phyloP scores from a whole-genome alignment of 2,888 invertebrate genomes.

The Asteroscopus sphinx region DNA sequence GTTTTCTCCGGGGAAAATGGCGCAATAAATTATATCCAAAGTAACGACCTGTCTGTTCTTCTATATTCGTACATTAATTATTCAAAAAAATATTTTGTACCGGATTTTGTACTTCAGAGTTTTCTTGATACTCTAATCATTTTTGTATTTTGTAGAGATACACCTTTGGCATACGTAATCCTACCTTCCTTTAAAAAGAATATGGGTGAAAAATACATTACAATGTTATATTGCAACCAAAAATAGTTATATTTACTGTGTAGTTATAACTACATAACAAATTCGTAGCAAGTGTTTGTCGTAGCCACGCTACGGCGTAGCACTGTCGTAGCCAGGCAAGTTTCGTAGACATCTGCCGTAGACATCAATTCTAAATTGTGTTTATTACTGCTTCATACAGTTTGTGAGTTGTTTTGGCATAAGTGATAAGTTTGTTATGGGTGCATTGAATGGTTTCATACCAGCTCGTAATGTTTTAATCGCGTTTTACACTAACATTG shows the following conservation, averaged over 20 bases:
- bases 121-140: too few relatives aligned
- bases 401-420: conserved; percentile 15
- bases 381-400: conserved; percentile 40
- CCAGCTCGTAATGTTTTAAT: neutral
- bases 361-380: conserved; percentile 42
- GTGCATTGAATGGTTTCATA: neutral
- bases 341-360: conserved; percentile 55
- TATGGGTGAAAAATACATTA: too few relatives aligned
- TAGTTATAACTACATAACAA: conserved; percentile 3
- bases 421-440: conserved; percentile 9
- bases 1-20: too few relatives aligned
- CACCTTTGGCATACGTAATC: too few relatives aligned
- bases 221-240: neutral
- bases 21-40: too few relatives aligned
- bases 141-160: too few relatives aligned
- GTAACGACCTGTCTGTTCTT: too few relatives aligned
- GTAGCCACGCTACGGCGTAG: conserved; percentile 36
- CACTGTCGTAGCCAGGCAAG: conserved; percentile 43
- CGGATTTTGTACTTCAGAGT: too few relatives aligned
- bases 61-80: too few relatives aligned
- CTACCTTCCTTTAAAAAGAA: too few relatives aligned
- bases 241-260: neutral
- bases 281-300: conserved; percentile 9
- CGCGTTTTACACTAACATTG: too few relatives aligned
- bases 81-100: too few relatives aligned